Conservation (phyloP, 1,140 invertebrate genomes). For the Papilio helenus region DNA sequence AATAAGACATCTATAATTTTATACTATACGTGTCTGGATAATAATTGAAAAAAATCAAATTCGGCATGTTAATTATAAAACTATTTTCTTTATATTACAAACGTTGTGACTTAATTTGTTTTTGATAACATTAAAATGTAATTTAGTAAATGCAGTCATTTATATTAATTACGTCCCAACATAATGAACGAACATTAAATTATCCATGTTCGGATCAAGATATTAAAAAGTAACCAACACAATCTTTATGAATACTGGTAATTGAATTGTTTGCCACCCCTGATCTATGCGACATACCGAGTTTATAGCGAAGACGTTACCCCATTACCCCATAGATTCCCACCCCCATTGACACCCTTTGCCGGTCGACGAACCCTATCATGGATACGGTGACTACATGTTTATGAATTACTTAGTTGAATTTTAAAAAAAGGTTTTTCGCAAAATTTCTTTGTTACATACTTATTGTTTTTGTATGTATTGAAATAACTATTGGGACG, state of each 20-base stretch:
- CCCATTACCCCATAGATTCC: conserved; percentile 19
- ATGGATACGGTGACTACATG: neutral
- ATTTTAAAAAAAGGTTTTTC: too few relatives aligned
- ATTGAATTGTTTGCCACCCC: neutral
- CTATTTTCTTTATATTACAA: neutral
- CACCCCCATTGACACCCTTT: conserved; percentile 33
- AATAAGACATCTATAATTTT: too few relatives aligned
- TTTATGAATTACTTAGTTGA: too few relatives aligned
- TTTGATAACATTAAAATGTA: too few relatives aligned
- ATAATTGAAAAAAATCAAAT: too few relatives aligned
- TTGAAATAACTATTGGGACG: too few relatives aligned
- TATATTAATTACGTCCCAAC: too few relatives aligned
- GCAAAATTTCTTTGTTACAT: too few relatives aligned
- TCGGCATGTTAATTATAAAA: too few relatives aligned
- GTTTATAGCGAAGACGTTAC: conserved; percentile 31
- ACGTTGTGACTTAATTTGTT: neutral
- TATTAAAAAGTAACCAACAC: neutral
- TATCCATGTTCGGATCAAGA: neutral
- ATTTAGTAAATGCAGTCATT: too few relatives aligned
- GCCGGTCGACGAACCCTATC: conserved; percentile 27
- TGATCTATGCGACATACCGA: conserved; percentile 11
- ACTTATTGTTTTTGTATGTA: too few relatives aligned
- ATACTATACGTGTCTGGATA: too few relatives aligned
- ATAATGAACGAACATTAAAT: neutral
- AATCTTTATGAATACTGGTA: neutral